phyloP scores from a whole-genome alignment of 2,888 invertebrate genomes.

The Caenorhabditis doughertyi region DNA sequence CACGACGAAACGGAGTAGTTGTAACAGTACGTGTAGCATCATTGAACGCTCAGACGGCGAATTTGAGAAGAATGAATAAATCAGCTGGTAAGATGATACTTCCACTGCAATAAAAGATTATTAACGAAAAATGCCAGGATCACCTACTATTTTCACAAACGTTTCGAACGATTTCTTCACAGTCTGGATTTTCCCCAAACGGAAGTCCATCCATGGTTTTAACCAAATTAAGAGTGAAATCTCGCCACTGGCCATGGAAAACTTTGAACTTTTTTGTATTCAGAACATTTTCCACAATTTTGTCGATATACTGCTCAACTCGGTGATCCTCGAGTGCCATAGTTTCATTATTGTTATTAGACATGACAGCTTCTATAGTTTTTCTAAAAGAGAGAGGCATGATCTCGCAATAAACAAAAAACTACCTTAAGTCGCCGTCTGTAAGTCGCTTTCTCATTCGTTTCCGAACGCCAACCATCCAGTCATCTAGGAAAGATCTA shows the following conservation, averaged over 20 bases:
- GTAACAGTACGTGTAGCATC: not conserved
- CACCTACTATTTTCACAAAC: not conserved
- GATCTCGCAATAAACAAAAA: not conserved
- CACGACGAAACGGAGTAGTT: slow-evolving; percentile 3
- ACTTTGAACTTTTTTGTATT: not conserved
- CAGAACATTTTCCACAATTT: not conserved
- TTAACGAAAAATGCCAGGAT: not conserved
- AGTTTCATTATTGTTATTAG: not conserved
- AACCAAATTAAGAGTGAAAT: not conserved
- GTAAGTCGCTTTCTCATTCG: slow-evolving; percentile 6
- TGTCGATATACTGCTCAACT: not conserved
- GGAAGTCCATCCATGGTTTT: not conserved
- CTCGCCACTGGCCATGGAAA: not conserved
- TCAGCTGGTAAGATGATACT: not conserved
- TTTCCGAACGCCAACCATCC: not conserved
- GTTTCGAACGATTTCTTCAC: not conserved
- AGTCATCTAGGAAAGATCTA: not conserved
- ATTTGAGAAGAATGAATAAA: not conserved
- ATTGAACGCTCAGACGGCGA: not conserved
- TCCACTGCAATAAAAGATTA: not conserved
- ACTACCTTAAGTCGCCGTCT: not conserved
- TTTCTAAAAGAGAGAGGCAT: not conserved
- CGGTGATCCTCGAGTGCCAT: not conserved
- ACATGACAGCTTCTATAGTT: not conserved
- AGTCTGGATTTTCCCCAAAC: not conserved